Base-by-base conservation (phyloP, 2,113 vertebrate species). In the Orycteropus afer region DNA sequence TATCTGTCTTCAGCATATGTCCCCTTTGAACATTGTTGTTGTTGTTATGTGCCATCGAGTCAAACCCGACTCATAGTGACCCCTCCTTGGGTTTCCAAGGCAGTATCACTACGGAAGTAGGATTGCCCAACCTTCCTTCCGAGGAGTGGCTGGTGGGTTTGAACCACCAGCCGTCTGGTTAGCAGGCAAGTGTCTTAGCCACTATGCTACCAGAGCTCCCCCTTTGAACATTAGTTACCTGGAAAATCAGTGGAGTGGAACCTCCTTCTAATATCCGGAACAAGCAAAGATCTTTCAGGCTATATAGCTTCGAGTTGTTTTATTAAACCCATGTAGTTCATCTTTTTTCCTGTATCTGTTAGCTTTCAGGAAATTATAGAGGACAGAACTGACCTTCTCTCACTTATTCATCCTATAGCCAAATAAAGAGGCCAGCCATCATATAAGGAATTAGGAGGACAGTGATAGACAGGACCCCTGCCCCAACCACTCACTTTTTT, bases 211-310 rank as follows among this genome's bases (percentile, higher is more conserved):
- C n/a, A n/a, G n/a, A n/a, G n/a, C n/a, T n/a, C n/a, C 87, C 65
- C 63, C 77, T 86, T 89, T 81, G n/a, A 61, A 76, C n/a, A 27
- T 91, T n/a, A 76, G 29, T 93, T 93, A 76, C 17, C n/a, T 80
- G 32, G 29, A 73, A 81, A 93, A 81, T 78, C 34, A 94, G 13
- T 61, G 45, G 53, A 78, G 7, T 73, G 22, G 71, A 32, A 12
- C 23, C 6, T 67, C 40, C 12, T 23, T 10, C 42, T 65, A 13
- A 7, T 53, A 6, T 45, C 29, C 78, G 34, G 61, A 77, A 87
- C 69, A 57, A 81, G 69, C 61, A 78, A 82, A 89, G 42, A 65
- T 73, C 34, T 42, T 17, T 90, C 67, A 88, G 57, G 23, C 61
- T 18, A 1, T 18, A 1, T 76, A 71, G 55, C 27, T 37, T 61